Base-by-base conservation (phyloP, 2,113 vertebrate species). In the Antennarius striatus region DNA sequence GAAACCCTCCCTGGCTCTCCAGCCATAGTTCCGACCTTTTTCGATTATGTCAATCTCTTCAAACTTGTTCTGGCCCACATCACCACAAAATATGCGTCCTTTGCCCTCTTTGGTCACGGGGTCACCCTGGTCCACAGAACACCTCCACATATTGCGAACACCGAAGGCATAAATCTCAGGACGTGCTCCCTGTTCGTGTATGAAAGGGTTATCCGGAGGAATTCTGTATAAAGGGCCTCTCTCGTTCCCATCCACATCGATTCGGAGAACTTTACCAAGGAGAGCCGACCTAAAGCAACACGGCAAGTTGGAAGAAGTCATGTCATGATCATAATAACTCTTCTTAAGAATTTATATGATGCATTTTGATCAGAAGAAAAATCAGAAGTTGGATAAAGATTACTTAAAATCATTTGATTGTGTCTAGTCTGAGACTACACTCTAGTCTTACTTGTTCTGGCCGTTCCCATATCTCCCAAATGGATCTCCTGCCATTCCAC, bases 111-210 rank as follows among this genome's bases (percentile, higher is more conserved):
- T 94, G n/a, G 93, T 94, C 1, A 0, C 1, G 0, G 92, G 92
- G 45, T 98, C 95, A 0, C 97, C 97, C 16, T 94, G 90, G 59
- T 99, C 96, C 29, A 98, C 96, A 0, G 97, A 98, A 85, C 96
- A 99, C 67, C 97, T 93, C 97, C 97, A 99, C 97, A 98, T 98
- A 73, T 99, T 99, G 13, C 97, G 94, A 30, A 95, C 95, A 0
- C 97, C 97, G 0, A 95, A 96, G 0, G 97, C 96, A 9, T 90
- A 99, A 68, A 99, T 73, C 72, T 99, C 97, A 0, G 96, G 96
- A 0, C 96, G 94, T 3, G 96, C 95, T 0, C 62, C 46, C 0
- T 72, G 85, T 40, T 96, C 93, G 0, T 77, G 39, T 15, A 93
- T 29, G 22, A 98, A 99, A 0, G 97, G 97, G 82, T 99, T 99